phyloP scores from a whole-genome alignment of 2,888 invertebrate species.

The Esperia sulphurella region DNA sequence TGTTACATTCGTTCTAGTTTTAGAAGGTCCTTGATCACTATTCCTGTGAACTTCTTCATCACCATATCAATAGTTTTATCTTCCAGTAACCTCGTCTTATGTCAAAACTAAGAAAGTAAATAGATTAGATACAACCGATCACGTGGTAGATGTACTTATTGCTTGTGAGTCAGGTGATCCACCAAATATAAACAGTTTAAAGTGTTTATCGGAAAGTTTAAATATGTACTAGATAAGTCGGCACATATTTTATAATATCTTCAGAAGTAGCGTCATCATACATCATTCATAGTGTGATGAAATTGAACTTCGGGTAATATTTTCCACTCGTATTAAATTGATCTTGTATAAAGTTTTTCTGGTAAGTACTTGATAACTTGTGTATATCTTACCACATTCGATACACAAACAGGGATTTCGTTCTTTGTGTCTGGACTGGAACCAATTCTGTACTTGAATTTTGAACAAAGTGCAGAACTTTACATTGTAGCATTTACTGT shows the following conservation, averaged over 20 bases:
- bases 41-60: conserved; percentile 10
- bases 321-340: too few relatives aligned
- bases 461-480: too few relatives aligned
- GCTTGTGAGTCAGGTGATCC: conserved; percentile 51
- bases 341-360: too few relatives aligned
- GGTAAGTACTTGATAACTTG: too few relatives aligned
- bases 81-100: conserved; percentile 13
- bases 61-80: conserved; percentile 18
- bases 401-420: too few relatives aligned
- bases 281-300: too few relatives aligned
- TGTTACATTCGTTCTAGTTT: neutral
- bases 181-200: conserved; percentile 30
- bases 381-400: too few relatives aligned
- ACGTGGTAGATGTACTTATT: conserved; percentile 39
- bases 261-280: conserved; percentile 19
- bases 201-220: conserved; percentile 26
- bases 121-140: conserved; percentile 33
- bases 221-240: conserved; percentile 15
- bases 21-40: neutral
- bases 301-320: too few relatives aligned
- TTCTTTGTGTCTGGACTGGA: too few relatives aligned
- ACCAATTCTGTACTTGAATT: too few relatives aligned
- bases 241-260: conserved; percentile 28
- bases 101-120: conserved; percentile 18
- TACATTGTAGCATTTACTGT: too few relatives aligned